A percentile compares a stretch with the other conserved stretches of the same genome.
Evolutionary conservation across 2,797 vertebrate genomes (phyloP).

Genomic region (Epinephelus malabaricus): DNA sequence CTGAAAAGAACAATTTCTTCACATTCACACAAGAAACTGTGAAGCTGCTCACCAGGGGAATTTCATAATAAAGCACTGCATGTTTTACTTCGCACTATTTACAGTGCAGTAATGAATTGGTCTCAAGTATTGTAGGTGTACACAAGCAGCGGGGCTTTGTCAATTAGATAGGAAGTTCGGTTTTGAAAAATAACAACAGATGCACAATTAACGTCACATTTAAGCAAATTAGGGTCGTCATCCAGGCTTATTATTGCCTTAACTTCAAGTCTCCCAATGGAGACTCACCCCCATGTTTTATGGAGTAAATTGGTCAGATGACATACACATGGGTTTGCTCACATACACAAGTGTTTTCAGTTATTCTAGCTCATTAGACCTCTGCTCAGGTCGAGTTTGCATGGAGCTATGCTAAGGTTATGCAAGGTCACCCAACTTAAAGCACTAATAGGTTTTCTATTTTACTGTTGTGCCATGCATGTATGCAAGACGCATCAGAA

Average conservation of each 20-base stretch:
- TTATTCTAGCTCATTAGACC: conserved; percentile 11
- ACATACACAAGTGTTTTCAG: background rate
- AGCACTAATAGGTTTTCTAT: background rate
- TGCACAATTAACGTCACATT: background rate
- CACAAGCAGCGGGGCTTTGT: background rate
- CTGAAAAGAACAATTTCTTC: background rate
- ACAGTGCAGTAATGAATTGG: background rate
- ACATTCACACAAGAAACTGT: background rate
- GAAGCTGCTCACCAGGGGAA: conserved; percentile 1
- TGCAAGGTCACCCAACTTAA: background rate
- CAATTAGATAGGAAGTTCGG: background rate
- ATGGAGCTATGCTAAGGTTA: background rate
- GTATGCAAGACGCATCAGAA: background rate
- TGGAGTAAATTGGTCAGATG: conserved; percentile 4
- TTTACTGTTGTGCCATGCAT: background rate
- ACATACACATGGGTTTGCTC: conserved; percentile 1
- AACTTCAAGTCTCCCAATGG: background rate
- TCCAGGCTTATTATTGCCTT: background rate
- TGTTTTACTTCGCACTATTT: background rate
- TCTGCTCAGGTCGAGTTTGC: background rate
- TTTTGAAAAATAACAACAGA: background rate
- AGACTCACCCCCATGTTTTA: background rate
- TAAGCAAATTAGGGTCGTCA: background rate
- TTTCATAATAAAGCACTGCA: background rate
- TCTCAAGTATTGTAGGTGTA: background rate